A percentile compares a stretch with the other conserved stretches of the same genome.
These are phyloP conservation scores for Mayetiola destructor DNA, from an alignment of 2,888 invertebrate species.

Conservation along the genomic window DNA sequence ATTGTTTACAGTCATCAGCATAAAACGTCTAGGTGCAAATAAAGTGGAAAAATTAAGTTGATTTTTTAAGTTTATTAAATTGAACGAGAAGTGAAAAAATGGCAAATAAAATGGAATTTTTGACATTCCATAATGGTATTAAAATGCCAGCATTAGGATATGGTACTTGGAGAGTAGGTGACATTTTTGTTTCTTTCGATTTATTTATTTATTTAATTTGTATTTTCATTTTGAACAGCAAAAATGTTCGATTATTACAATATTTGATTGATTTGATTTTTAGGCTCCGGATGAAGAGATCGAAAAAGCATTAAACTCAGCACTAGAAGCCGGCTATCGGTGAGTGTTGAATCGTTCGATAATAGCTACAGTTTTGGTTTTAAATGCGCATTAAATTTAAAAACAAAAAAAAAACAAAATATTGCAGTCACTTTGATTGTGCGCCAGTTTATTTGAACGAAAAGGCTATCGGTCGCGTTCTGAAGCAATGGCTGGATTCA, in stretches of 20 bases:
- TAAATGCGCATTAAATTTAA: not conserved
- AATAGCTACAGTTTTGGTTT: not conserved
- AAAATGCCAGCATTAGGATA: slow-evolving; percentile 58
- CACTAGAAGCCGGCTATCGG: slow-evolving; percentile 63
- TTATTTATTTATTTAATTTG: not conserved
- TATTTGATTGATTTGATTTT: not conserved
- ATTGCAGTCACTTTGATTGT: slow-evolving; percentile 52
- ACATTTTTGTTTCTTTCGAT: not conserved
- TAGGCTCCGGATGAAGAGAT: slow-evolving; percentile 53
- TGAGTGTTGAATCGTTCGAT: not conserved
- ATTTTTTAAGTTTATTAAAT: not conserved
- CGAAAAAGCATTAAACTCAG: slow-evolving; percentile 50
- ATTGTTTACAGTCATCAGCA: too few relatives aligned
- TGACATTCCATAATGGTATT: slow-evolving; percentile 39
- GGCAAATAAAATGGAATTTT: slow-evolving; percentile 27
- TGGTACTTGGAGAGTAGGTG: slow-evolving; percentile 65
- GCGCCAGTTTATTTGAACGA: slow-evolving; percentile 69
- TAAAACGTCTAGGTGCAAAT: not conserved
- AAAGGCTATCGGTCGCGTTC: slow-evolving; percentile 53
- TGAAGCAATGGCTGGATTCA: slow-evolving; percentile 53
- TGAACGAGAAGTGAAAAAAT: slow-evolving; percentile 17
- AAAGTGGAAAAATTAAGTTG: not conserved
- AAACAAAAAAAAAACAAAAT: too few relatives aligned
- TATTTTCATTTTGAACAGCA: not conserved
- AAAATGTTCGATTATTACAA: not conserved